Evolutionary conservation across 2,888 invertebrate species (phyloP).

Genomic region (Drosophila meridiana): DNA sequence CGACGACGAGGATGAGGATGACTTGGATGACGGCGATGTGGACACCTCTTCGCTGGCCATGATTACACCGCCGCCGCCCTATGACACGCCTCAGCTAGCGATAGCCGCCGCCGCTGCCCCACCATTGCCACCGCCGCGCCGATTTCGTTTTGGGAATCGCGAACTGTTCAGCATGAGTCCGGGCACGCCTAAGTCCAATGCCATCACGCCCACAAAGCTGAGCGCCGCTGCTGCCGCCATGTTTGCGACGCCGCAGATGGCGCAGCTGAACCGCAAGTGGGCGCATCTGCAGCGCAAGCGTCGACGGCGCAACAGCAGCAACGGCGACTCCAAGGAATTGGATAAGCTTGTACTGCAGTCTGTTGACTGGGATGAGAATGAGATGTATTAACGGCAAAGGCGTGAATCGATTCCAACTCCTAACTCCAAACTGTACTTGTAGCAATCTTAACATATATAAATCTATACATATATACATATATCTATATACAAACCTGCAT

Average conservation of each 20-base stretch:
- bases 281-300: constrained; percentile 82
- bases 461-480: constrained; percentile 30
- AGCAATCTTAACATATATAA: constrained; percentile 34
- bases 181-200: constrained; percentile 73
- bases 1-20: constrained; percentile 44
- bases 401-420: constrained; percentile 10
- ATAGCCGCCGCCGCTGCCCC: constrained; percentile 33
- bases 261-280: constrained; percentile 84
- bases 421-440: constrained; percentile 17
- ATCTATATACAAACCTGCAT: constrained; percentile 7
- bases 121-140: constrained; percentile 73
- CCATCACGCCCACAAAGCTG: constrained; percentile 82
- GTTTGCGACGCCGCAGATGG: constrained; percentile 84
- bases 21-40: constrained; percentile 39
- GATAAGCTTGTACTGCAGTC: constrained; percentile 85
- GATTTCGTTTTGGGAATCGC: constrained; percentile 81
- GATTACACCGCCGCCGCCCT: constrained; percentile 83
- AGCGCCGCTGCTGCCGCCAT: constrained; percentile 83
- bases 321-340: constrained; percentile 84
- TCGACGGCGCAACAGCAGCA: constrained; percentile 83
- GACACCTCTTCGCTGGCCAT: constrained; percentile 82
- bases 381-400: constrained; percentile 79
- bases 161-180: constrained; percentile 82
- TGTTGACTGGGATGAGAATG: constrained; percentile 85
- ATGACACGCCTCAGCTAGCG: constrained; percentile 72